Percentiles rank a stretch among this genome's conserved stretches.
Evolutionary conservation across 2,888 invertebrate species (phyloP).

Genomic region (Clusia tigrina): DNA sequence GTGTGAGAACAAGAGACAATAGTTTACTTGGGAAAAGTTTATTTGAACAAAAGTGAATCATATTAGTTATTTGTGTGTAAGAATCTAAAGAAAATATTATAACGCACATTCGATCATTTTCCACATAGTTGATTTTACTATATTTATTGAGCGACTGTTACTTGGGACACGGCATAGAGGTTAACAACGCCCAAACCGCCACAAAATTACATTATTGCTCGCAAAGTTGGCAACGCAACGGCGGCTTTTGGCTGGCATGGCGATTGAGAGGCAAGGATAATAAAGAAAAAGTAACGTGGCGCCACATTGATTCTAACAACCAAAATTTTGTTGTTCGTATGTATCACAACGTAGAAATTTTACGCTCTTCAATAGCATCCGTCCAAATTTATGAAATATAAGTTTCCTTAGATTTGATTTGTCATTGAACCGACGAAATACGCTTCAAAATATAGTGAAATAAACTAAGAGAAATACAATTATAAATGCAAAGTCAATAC

Average conservation of each 20-base stretch:
- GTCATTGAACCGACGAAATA: too few species aligned
- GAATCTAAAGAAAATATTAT: too few species aligned
- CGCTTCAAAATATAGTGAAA: too few species aligned
- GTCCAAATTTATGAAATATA: slow-evolving; percentile 10
- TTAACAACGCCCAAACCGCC: slow-evolving; percentile 11
- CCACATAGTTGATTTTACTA: too few species aligned
- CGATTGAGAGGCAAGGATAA: not conserved
- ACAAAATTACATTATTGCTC: too few species aligned
- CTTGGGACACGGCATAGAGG: slow-evolving; percentile 1
- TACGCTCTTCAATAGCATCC: slow-evolving; percentile 9
- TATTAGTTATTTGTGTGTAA: too few species aligned
- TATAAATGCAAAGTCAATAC: slow-evolving; percentile 39
- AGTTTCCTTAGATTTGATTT: not conserved
- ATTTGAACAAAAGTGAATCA: too few species aligned
- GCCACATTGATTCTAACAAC: slow-evolving; percentile 14
- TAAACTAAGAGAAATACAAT: too few species aligned
- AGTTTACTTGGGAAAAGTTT: too few species aligned
- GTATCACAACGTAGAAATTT: not conserved
- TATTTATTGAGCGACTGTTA: not conserved
- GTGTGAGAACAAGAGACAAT: too few species aligned
- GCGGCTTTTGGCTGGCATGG: not conserved
- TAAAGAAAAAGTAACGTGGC: slow-evolving; percentile 18
- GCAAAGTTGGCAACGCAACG: not conserved
- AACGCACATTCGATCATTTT: too few species aligned
- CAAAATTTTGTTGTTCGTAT: not conserved